These are phyloP conservation scores for Ypsolopha scabrella DNA, from an alignment of 2,888 invertebrate genomes.

Conservation along the genomic window DNA sequence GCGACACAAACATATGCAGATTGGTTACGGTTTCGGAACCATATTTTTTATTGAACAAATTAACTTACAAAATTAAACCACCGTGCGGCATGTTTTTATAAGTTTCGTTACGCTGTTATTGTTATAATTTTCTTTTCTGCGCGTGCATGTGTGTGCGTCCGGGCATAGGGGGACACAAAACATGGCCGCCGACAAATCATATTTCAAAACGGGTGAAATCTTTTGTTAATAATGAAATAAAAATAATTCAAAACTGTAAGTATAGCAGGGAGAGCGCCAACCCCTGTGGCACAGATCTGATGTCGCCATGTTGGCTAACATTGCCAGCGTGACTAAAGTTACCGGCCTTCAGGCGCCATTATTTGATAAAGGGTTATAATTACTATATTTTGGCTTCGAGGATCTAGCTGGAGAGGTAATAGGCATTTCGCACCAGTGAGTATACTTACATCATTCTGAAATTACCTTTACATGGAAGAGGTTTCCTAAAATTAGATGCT, in stretches of 20 bases:
- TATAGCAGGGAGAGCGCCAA: conserved; percentile 21
- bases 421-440: too few species aligned
- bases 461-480: too few species aligned
- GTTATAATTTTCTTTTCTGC: conserved; percentile 20
- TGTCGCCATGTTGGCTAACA: conserved; percentile 56
- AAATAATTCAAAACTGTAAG: conserved; percentile 34
- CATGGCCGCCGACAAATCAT: conserved; percentile 66
- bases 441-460: too few species aligned
- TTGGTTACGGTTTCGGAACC: background rate
- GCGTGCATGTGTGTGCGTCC: conserved; percentile 20
- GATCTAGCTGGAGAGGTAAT: too few species aligned
- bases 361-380: too few species aligned
- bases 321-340: conserved; percentile 46
- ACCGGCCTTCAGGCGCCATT: conserved; percentile 2
- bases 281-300: conserved; percentile 25
- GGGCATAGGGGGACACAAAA: conserved; percentile 30
- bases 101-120: conserved; percentile 39
- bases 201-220: conserved; percentile 66
- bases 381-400: too few species aligned
- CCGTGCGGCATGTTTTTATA: conserved; percentile 20
- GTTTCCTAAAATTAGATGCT: too few species aligned
- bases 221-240: conserved; percentile 56
- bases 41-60: conserved; percentile 4
- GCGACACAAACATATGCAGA: background rate
- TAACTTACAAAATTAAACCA: conserved; percentile 2